Percentiles rank a stretch among this genome's conserved stretches.
These are phyloP conservation scores for Papilio aristodemus DNA, from an alignment of 1,140 invertebrate genomes.

Conservation along the genomic window DNA sequence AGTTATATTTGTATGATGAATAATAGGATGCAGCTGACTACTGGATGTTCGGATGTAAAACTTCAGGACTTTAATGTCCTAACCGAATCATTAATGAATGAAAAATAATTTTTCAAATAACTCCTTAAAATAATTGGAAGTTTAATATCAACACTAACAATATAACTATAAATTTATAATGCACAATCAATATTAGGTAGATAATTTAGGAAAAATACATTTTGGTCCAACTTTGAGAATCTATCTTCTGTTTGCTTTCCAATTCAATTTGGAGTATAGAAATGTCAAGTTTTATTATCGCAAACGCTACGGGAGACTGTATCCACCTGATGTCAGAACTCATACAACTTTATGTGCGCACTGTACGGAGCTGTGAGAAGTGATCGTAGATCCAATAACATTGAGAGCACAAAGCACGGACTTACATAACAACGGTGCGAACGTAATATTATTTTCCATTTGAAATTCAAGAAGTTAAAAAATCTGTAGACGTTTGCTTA, in stretches of 20 bases:
- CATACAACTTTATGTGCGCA: slow-evolving; percentile 30
- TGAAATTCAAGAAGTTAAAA: not conserved
- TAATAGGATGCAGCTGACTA: too few relatives aligned
- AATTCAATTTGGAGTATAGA: slow-evolving; percentile 31
- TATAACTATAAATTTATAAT: not conserved
- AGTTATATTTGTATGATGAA: too few relatives aligned
- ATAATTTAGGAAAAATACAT: not conserved
- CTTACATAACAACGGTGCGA: slow-evolving; percentile 2
- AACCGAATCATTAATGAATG: too few relatives aligned
- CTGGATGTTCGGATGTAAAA: too few relatives aligned
- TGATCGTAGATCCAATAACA: slow-evolving; percentile 31
- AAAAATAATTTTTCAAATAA: too few relatives aligned
- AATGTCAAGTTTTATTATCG: slow-evolving; percentile 26
- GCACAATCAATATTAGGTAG: not conserved
- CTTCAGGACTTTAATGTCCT: too few relatives aligned
- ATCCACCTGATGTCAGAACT: slow-evolving; percentile 33
- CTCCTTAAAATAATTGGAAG: too few relatives aligned
- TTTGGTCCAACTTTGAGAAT: slow-evolving; percentile 4
- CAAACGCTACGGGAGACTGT: slow-evolving; percentile 23
- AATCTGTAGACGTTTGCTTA: not conserved
- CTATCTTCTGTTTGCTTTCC: slow-evolving; percentile 29
- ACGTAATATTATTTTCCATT: not conserved
- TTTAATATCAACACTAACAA: not conserved
- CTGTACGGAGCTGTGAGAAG: slow-evolving; percentile 21
- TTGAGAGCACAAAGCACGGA: slow-evolving; percentile 29